Evolutionary conservation across 2,888 invertebrate species (phyloP).

Genomic region (Yponomeuta sedellus): DNA sequence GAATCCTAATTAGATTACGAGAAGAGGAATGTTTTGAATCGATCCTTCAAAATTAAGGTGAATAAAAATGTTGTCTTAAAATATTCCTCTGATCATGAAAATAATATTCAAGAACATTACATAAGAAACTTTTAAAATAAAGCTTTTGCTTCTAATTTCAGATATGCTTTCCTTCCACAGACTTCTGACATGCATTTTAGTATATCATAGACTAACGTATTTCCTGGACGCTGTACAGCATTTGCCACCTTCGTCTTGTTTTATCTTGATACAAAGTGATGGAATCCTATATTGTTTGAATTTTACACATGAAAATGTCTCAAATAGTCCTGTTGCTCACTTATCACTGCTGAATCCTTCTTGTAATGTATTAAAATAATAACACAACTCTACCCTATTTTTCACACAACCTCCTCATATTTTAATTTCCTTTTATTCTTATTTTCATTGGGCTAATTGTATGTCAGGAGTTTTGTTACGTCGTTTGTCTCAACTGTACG

Average conservation of each 20-base stretch:
- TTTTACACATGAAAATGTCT: not conserved
- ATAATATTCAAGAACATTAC: conserved; percentile 10
- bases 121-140: not conserved
- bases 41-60: not conserved
- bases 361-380: conserved; percentile 68
- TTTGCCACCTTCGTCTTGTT: not conserved
- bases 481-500: conserved; percentile 18
- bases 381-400: conserved; percentile 29
- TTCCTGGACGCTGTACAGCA: not conserved
- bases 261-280: not conserved
- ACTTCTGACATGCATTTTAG: conserved; percentile 2
- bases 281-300: not conserved
- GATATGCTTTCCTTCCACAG: not conserved
- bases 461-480: not conserved
- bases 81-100: conserved; percentile 59
- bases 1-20: conserved; percentile 35
- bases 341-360: conserved; percentile 31
- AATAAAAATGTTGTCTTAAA: conserved; percentile 26
- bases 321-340: not conserved
- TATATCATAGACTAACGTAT: not conserved
- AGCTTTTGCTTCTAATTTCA: conserved; percentile 44
- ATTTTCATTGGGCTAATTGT: conserved; percentile 34
- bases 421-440: conserved; percentile 30
- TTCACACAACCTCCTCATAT: conserved; percentile 25
- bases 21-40: conserved; percentile 51